Conservation (phyloP, 2,113 vertebrate genomes). For the Gavia stellata region DNA sequence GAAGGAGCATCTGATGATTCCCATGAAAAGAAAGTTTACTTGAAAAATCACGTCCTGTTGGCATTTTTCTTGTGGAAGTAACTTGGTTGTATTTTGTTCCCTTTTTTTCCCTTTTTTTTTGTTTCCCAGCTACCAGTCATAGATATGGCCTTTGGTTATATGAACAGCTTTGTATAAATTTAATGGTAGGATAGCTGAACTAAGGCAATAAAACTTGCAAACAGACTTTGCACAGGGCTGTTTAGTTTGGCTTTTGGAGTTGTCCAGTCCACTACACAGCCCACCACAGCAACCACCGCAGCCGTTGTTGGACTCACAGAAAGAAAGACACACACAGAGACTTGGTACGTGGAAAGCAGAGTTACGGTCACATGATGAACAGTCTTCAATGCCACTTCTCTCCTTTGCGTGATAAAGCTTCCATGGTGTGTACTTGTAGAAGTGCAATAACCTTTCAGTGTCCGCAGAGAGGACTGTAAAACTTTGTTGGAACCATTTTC, state of each 20-base stretch:
- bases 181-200: background rate
- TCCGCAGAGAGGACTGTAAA: background rate
- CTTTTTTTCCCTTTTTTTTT: too few species aligned
- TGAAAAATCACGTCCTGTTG: background rate
- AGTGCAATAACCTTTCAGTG: background rate
- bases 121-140: background rate
- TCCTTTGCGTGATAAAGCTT: background rate
- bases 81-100: background rate
- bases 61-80: background rate
- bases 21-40: background rate
- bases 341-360: background rate
- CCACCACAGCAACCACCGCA: background rate
- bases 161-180: background rate
- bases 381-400: background rate
- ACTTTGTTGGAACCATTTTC: background rate
- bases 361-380: background rate
- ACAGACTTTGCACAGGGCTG: background rate
- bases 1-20: background rate
- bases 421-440: background rate
- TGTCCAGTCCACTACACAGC: background rate
- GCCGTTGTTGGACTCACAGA: background rate
- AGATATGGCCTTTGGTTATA: background rate
- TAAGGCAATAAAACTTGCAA: conserved; percentile 5
- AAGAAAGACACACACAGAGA: background rate
- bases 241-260: background rate